These are phyloP conservation scores for Apodemus speciosus DNA, from an alignment of 2,113 vertebrate genomes.

Conservation along the genomic window DNA sequence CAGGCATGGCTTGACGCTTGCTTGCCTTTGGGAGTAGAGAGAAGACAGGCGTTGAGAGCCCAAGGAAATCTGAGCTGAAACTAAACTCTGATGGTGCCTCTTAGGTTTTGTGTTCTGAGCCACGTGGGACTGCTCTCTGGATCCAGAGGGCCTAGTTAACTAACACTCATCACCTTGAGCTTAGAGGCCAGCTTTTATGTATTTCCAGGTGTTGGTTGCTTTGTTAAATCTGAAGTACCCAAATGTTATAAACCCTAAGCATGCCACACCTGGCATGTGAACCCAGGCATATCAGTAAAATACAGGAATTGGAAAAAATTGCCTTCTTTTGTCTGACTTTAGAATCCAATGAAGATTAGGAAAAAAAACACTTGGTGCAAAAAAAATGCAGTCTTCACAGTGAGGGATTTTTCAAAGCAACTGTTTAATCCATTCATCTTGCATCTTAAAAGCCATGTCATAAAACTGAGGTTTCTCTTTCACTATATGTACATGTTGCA, in stretches of 20 bases:
- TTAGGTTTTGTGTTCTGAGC: constrained; percentile 68
- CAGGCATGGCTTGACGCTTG: not conserved
- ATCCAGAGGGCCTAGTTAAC: constrained; percentile 70
- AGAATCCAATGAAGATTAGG: not conserved
- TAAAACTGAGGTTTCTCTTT: constrained; percentile 74
- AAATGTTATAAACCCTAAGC: constrained; percentile 69
- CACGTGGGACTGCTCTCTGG: constrained; percentile 59
- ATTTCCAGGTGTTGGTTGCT: constrained; percentile 77
- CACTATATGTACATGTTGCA: constrained; percentile 69
- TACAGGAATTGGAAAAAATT: constrained; percentile 23
- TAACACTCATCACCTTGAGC: constrained; percentile 71
- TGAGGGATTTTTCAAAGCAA: constrained; percentile 29
- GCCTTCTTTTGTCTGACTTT: constrained; percentile 43
- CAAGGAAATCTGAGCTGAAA: constrained; percentile 71
- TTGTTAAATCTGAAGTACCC: constrained; percentile 74
- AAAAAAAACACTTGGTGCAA: constrained; percentile 19
- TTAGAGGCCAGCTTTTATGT: constrained; percentile 76
- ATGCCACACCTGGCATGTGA: constrained; percentile 71
- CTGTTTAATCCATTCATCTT: constrained; percentile 74
- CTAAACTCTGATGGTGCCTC: constrained; percentile 69
- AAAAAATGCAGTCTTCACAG: constrained; percentile 15
- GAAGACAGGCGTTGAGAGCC: constrained; percentile 50
- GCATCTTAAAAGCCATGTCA: constrained; percentile 65
- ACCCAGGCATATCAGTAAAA: constrained; percentile 49
- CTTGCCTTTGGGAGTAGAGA: constrained; percentile 36